Percentiles rank a stretch among this genome's conserved stretches.
Conservation (phyloP, 37 sponge, comb jelly and placozoan genomes). For the Hexactinellida sp. region DNA sequence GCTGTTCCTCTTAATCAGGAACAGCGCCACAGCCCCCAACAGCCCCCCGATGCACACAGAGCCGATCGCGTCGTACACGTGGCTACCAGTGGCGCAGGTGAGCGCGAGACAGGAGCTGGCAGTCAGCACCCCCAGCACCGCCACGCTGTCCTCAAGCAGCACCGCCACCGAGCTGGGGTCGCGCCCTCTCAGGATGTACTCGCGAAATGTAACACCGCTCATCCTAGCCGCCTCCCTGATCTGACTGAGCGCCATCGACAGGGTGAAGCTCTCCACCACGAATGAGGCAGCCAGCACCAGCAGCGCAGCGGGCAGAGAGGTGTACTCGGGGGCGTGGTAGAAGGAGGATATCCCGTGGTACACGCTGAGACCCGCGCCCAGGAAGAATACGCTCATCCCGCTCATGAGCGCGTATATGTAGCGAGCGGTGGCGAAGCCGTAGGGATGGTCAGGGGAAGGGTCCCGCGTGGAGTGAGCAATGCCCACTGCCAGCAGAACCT, state of each 20-base stretch:
- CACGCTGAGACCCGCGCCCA: conserved; percentile 81
- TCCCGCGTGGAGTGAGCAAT: conserved; percentile 70
- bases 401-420: conserved; percentile 93
- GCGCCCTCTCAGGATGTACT: conserved; percentile 74
- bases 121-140: conserved; percentile 66
- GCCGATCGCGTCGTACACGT: conserved; percentile 88
- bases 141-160: conserved; percentile 94
- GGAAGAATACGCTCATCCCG: conserved; percentile 90
- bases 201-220: conserved; percentile 53
- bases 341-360: conserved; percentile 80
- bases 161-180: conserved; percentile 96
- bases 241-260: conserved; percentile 62
- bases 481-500: conserved; percentile 85
- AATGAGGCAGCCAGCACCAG: conserved; percentile 62
- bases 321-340: conserved; percentile 57
- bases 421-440: conserved; percentile 80
- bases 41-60: conserved; percentile 82
- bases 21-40: conserved; percentile 82
- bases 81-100: conserved; percentile 58
- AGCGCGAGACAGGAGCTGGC: conserved; percentile 60
- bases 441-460: conserved; percentile 92
- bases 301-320: conserved; percentile 58
- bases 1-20: conserved; percentile 84
- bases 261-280: conserved; percentile 60
- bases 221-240: conserved; percentile 58